Base-by-base conservation (phyloP, 2,888 invertebrate genomes). In the Cataglyphis altisquamis region DNA sequence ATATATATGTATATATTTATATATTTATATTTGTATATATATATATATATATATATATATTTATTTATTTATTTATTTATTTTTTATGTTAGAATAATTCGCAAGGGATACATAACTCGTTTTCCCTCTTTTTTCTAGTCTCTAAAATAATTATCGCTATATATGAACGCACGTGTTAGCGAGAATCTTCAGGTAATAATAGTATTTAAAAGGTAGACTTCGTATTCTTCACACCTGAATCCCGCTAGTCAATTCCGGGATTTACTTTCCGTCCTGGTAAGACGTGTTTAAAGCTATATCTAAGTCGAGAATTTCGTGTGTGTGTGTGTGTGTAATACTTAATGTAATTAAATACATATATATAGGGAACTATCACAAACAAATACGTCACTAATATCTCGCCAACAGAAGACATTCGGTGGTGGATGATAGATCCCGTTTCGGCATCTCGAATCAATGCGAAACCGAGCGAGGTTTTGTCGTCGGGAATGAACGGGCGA, bases 241-340 rank as follows among this genome's bases (percentile, higher is more conserved):
- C 74, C 83, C 62, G 15, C 52, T 48, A 64, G 60, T 18, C 52
- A 52, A 52, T 74, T 68, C 32, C 36, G 63, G n/a, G 72, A 83
- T 84, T 75, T 68, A 84, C 75, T 84, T 84, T 84, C 84, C 57
- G 73, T 82, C 64, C 66, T 70, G 48, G 48, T 60, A 45, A 70
- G 72, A 84, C 66, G 62, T 29, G 60, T 48, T 84, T 82, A 55
- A 66, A 48, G 29, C 10, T 81, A 77, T 67, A 48, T 18, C 57
- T 80, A 72, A 60, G 10, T 80, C 8, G n/a, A 60, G 2, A 57
- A 70, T 41, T 41, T 25, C 66, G 1, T 5, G 3, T 15, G 9
- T 15, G 39, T 41, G 2, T 25, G 0, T 41, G n/a, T 39, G 5
- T 57, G 10, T 39, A 10, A n/a, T 52, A 52, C 52, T 52, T 52